Evolutionary conservation across 1,140 invertebrate genomes (phyloP).

Genomic region (Drosophila ambigua): DNA sequence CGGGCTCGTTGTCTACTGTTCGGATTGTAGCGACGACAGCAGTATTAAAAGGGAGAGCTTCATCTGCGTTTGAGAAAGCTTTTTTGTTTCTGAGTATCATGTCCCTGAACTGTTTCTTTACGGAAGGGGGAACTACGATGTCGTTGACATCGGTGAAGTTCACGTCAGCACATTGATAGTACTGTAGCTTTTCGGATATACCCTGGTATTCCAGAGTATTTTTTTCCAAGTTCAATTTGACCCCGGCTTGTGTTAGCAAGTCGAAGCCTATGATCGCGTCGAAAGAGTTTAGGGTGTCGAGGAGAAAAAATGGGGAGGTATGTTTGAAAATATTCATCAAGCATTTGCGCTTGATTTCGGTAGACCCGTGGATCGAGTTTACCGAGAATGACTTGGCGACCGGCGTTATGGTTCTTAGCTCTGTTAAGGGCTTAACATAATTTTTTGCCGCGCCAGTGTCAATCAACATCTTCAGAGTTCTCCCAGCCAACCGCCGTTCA

Average conservation of each 20-base stretch:
- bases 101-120: slow-evolving; percentile 6
- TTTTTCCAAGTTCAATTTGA: neutral
- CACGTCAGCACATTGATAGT: neutral
- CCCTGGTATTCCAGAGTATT: neutral
- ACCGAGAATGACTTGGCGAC: slow-evolving; percentile 30
- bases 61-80: slow-evolving; percentile 21
- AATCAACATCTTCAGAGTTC: slow-evolving; percentile 32
- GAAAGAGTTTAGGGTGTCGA: slow-evolving; percentile 2
- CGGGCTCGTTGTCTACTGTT: slow-evolving; percentile 28
- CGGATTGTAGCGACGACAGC: slow-evolving; percentile 34
- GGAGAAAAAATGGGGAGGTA: slow-evolving; percentile 15
- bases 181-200: slow-evolving; percentile 7
- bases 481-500: slow-evolving; percentile 30
- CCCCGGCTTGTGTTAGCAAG: slow-evolving; percentile 6
- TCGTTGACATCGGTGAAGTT: slow-evolving; percentile 13
- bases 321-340: slow-evolving; percentile 15
- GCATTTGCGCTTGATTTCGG: slow-evolving; percentile 19
- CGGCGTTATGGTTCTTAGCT: slow-evolving; percentile 30
- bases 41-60: slow-evolving; percentile 37
- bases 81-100: slow-evolving; percentile 16
- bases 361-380: slow-evolving; percentile 30
- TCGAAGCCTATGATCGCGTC: slow-evolving; percentile 13
- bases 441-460: slow-evolving; percentile 39
- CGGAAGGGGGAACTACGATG: neutral
- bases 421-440: slow-evolving; percentile 25